Conservation (phyloP, 2,113 vertebrate genomes). For the Archilochus colubris region DNA sequence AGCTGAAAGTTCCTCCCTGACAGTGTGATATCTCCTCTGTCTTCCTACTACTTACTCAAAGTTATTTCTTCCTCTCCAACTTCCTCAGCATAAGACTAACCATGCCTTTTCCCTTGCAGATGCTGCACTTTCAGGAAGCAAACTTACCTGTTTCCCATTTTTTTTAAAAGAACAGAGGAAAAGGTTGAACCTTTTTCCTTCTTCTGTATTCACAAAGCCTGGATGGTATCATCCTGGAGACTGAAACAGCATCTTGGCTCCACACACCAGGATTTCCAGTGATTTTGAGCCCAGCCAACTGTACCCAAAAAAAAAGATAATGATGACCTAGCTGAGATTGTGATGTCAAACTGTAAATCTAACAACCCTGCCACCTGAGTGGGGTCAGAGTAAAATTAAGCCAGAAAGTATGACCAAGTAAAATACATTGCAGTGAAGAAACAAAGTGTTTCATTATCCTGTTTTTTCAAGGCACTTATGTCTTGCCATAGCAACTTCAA, state of each 20-base stretch:
- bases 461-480: not conserved
- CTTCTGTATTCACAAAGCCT: not conserved
- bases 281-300: not conserved
- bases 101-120: not conserved
- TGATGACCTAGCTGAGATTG: not conserved
- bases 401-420: not conserved
- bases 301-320: not conserved
- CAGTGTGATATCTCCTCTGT: not conserved
- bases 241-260: not conserved
- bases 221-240: not conserved
- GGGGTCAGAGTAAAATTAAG: not conserved
- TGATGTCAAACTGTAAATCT: accelerated
- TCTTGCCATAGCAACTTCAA: not conserved
- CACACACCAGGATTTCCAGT: not conserved
- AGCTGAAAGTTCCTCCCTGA: not conserved
- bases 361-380: not conserved
- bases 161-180: not conserved
- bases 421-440: not conserved
- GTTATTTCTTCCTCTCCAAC: not conserved
- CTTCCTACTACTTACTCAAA: not conserved
- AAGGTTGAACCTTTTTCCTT: not conserved
- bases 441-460: not conserved
- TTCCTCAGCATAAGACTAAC: not conserved
- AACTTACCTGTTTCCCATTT: not conserved
- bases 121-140: not conserved